These are phyloP conservation scores for Dicranocentrus wangi DNA, from an alignment of 2,888 invertebrate species.

Conservation along the genomic window DNA sequence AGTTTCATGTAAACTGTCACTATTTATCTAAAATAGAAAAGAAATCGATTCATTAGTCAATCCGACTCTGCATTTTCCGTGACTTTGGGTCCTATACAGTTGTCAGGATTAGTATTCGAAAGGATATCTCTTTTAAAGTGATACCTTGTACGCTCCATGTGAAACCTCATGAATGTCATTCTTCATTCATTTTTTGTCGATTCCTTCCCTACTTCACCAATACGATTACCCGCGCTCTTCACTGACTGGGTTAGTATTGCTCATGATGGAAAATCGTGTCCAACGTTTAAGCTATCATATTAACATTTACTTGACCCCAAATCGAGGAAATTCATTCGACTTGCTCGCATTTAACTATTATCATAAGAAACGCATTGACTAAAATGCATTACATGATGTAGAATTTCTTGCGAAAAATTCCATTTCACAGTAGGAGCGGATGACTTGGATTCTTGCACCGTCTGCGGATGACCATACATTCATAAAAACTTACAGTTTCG, in stretches of 20 bases:
- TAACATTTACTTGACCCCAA: constrained; percentile 9
- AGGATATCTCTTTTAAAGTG: not conserved
- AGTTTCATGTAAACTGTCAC: constrained; percentile 6
- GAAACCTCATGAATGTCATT: constrained; percentile 43
- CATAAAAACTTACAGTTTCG: not conserved
- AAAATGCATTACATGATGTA: not conserved
- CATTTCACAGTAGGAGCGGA: too few species aligned
- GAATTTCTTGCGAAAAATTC: not conserved
- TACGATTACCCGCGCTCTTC: too few species aligned
- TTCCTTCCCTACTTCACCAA: not conserved
- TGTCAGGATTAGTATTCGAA: constrained; percentile 9
- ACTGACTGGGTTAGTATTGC: constrained; percentile 7
- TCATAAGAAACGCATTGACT: not conserved
- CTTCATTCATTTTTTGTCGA: not conserved
- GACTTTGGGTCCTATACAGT: constrained; percentile 14
- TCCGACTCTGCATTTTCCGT: not conserved
- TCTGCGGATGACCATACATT: not conserved
- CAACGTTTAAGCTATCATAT: constrained; percentile 19
- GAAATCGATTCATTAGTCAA: not conserved
- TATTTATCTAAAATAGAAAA: constrained; percentile 8
- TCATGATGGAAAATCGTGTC: constrained; percentile 20
- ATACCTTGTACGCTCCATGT: constrained; percentile 7
- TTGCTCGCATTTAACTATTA: not conserved
- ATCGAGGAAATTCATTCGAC: too few species aligned
- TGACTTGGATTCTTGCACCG: too few species aligned